Base-by-base conservation (phyloP, 2,113 vertebrate species). In the Proterorhinus semilunaris region DNA sequence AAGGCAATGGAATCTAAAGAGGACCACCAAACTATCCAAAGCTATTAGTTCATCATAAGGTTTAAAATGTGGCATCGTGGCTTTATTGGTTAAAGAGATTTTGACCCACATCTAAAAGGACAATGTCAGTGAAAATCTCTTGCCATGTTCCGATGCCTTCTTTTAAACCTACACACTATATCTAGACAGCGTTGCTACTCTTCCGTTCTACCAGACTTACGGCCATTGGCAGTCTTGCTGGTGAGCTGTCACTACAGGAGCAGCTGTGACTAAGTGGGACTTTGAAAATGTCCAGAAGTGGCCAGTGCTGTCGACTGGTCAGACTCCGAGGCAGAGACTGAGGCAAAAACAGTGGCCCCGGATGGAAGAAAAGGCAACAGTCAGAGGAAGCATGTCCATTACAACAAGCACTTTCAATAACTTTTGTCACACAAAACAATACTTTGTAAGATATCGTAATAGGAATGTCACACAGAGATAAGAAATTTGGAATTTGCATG, bases 251-350 rank as follows among this genome's bases (percentile, higher is more conserved):
- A 44, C 90, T 82, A 78, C 92, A 94, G 61, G 92, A 93, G 86
- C 93, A 95, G 87, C 90, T 93, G 65, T 91, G 92, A 84, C 90
- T 92, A 65, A 95, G 80, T 0, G 91, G 89, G 78, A 94, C 93
- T 74, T 89, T 90, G 90, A 95, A 94, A 86, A 94, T 90, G 69
- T 94, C 93, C 91, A 95, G 82, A 82, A 95, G 87, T 16, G 93
- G 91, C 94, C 93, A 93, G 62, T 90, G 88, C 1, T 88, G 92
- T 75, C 91, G 92, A 81, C 85, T 68, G 7, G 71, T 81, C 64
- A 71, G 72, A 11, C 74, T 91, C 79, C 65, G 76, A 73, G 90
- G 87, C 74, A 90, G 73, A 45, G 88, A 91, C 90, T 93, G 67
- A 11, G 10, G 67, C 2, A 10, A 58, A 62, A 67, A 62, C 66